Evolutionary conservation across 2,797 vertebrate species (phyloP).

Genomic region (Peromyscus eremicus): DNA sequence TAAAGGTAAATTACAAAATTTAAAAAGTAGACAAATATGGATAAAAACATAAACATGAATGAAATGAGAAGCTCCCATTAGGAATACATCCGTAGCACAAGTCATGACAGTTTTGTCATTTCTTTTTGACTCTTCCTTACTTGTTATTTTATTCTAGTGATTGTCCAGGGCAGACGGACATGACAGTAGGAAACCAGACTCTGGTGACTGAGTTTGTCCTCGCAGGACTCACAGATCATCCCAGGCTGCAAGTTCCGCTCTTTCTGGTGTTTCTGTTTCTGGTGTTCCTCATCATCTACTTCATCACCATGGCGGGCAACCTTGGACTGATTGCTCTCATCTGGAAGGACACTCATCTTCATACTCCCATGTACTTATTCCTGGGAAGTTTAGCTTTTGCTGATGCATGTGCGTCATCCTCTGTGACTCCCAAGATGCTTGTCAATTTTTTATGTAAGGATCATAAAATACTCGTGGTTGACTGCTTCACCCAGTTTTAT

Average conservation of each 20-base stretch:
- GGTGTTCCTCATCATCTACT: conserved; percentile 65
- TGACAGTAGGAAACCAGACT: conserved; percentile 57
- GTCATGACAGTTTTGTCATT: not conserved
- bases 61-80: not conserved
- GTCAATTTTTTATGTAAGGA: conserved; percentile 59
- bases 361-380: conserved; percentile 75
- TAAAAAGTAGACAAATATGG: not conserved
- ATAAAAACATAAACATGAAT: not conserved
- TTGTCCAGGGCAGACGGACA: not conserved
- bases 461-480: not conserved
- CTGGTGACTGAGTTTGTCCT: conserved; percentile 66
- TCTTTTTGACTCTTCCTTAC: not conserved
- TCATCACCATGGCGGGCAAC: conserved; percentile 67
- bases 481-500: conserved; percentile 64
- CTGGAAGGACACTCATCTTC: conserved; percentile 61
- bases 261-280: conserved; percentile 72
- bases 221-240: conserved; percentile 34
- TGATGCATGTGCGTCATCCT: conserved; percentile 60
- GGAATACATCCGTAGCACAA: not conserved
- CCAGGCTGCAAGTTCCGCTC: not conserved
- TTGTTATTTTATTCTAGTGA: not conserved
- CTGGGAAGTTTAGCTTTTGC: conserved; percentile 72
- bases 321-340: conserved; percentile 62
- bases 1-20: not conserved
- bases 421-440: conserved; percentile 75